Conservation (phyloP, 2,888 invertebrate genomes). For the Eristalis intricaria region DNA sequence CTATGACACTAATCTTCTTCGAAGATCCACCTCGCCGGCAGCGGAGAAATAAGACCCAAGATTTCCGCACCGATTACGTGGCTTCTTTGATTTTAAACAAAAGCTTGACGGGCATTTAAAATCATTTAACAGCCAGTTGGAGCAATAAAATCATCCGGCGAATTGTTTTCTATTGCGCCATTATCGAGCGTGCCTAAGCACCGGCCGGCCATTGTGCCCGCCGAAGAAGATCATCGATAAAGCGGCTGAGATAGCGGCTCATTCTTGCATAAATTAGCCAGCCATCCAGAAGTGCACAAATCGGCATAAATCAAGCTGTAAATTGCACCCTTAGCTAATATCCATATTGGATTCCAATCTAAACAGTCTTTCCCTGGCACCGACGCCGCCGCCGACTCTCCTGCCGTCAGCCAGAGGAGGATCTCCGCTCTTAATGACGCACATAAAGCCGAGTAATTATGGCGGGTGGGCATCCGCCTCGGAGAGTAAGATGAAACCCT, state of each 20-base stretch:
- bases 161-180: neutral
- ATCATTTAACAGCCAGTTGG: neutral
- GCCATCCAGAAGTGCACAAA: neutral
- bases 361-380: neutral
- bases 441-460: slow-evolving; percentile 46
- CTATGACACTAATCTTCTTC: neutral
- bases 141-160: neutral
- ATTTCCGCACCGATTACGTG: neutral
- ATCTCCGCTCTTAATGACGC: slow-evolving; percentile 14
- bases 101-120: neutral
- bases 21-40: neutral
- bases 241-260: neutral
- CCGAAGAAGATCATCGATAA: neutral
- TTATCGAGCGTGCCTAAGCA: neutral
- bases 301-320: neutral
- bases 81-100: neutral
- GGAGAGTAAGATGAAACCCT: slow-evolving; percentile 50
- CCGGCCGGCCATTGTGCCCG: neutral
- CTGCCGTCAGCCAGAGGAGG: neutral
- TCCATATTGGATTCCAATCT: slow-evolving; percentile 1
- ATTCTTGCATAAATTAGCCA: neutral
- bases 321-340: neutral
- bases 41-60: neutral
- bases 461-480: slow-evolving; percentile 1
- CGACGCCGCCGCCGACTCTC: neutral